phyloP scores from a whole-genome alignment of 30 jellyfish, hydroid and myxozoan species.

The Turritopsis dohrnii region DNA sequence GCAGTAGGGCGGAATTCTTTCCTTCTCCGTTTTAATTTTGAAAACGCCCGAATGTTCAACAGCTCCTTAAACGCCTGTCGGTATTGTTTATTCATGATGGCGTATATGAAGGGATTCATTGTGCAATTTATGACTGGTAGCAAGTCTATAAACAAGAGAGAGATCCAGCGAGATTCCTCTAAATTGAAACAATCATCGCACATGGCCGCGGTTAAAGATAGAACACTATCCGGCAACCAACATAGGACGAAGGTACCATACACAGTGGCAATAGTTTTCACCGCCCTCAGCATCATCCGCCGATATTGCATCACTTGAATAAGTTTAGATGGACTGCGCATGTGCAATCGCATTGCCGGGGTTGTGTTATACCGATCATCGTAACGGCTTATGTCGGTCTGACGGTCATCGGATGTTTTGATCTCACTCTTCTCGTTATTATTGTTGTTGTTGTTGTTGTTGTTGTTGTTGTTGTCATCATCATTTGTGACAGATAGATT shows the following conservation, averaged over 20 bases:
- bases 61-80: slow-evolving; percentile 46
- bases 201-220: slow-evolving; percentile 48
- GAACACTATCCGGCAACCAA: slow-evolving; percentile 72
- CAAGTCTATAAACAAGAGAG: slow-evolving; percentile 44
- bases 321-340: slow-evolving; percentile 8
- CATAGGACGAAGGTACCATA: slow-evolving; percentile 79
- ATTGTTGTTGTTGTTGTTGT: slow-evolving; percentile 4
- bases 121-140: slow-evolving; percentile 71
- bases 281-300: slow-evolving; percentile 45
- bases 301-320: slow-evolving; percentile 5
- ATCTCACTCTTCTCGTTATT: slow-evolving; percentile 28
- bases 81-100: slow-evolving; percentile 60
- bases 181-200: slow-evolving; percentile 35
- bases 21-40: neutral
- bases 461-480: neutral
- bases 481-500: neutral
- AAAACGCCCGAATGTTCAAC: neutral
- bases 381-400: neutral
- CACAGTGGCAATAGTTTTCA: slow-evolving; percentile 57
- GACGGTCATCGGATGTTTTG: neutral
- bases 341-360: neutral
- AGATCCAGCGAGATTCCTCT: slow-evolving; percentile 42
- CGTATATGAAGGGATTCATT: slow-evolving; percentile 73
- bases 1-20: neutral
- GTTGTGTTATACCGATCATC: neutral